Evolutionary conservation across 53 echinoderm and acorn worm species (phyloP), one percentile per base, ranked within the genome.

Genomic region (Mesocentrotus franciscanus): DNA sequence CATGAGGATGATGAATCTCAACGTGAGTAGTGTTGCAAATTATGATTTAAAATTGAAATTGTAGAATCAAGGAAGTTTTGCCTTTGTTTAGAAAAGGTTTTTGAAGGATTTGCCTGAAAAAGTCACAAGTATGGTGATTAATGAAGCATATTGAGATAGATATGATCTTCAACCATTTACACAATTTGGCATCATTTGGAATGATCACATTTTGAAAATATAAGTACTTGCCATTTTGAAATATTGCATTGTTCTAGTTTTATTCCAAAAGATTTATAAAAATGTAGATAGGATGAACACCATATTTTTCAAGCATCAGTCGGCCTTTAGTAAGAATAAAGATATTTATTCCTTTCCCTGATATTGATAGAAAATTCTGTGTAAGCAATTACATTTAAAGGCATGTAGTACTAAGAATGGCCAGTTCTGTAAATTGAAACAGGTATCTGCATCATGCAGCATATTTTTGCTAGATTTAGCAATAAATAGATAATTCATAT

Each of bases 1-100:
- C 85, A 85, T 39, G 97, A 95, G 58, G 92, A 97, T 71, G 95
- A 96, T 60, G 98, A 98, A 76, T 76, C 89, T 26, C 97, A 96
- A 92, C 95, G 98, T 98, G 68, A 97, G 98, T 66, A 68, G 68
- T 34, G 15, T 68, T 26, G 22, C 20, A 68, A 68, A 8, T 26
- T 18, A 24, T 32, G 13, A 74, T 2, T 74, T 29, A 32, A 74
- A 74, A 74, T 49, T 39, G 39, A 39, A 39, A 1, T 39, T 49
- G 4, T 49, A 49, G 49, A 49, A 49, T 49, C 49, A 49, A 49
- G 49, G 49, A 49, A 49, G 49, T 49, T 49, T 49, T 49, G 49
- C 49, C 49, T 49, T 49, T 49, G 49, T 49, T 6, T 49, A 12
- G 13, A 30, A 30, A 74, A 74, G 2, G 2, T 24, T 68, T 18